Evolutionary conservation across 2,113 vertebrate species (phyloP), one percentile per base, ranked within the genome.

Genomic region (Grammomys surdaster): DNA sequence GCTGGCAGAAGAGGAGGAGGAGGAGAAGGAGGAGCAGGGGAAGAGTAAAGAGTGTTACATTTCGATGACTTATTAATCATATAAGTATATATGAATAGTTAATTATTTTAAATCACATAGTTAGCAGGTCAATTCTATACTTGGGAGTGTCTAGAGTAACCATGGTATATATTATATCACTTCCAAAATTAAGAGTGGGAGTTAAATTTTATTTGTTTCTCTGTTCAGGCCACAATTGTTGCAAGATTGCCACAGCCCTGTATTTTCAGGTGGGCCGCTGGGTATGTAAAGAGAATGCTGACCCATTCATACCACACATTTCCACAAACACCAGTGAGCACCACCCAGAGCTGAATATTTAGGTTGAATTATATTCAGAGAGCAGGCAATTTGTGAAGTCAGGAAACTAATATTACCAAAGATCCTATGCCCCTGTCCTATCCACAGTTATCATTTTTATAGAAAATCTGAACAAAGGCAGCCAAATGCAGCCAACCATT

Each of bases 311-410:
- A 19, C 31, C 46, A 69, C 85, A 17, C 13, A 70, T 16, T 20
- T 22, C 31, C 33, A 88, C 65, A 70, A n/a, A n/a, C 46, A 70
- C 19, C 17, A 51, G 20, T 48, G 85, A n/a, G 63, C 46, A 54
- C 17, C 13, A 33, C 36, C 10, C 1, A 0, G 1, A n/a, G 28
- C 11, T n/a, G 65, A 3, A n/a, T n/a, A 22, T 7, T 24, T 51
- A 87, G 36, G 28, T 33, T 69, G 31, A 7, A n/a, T 48, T 69
- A 36, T n/a, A 54, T 88, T 51, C 36, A 88, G 19, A 51, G 19
- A 69, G 9, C 46, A 70, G 14, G 10, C 17, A 48, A 70, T 88
- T 48, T 36, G 10, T 70, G 46, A 36, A n/a, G 31, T 19, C 43
- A 88, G 20, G 26, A 33, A 33, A 16, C 46, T 87, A 14, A 26